Conservation (phyloP, 2,888 invertebrate genomes). For the Ophion obscuratus region DNA sequence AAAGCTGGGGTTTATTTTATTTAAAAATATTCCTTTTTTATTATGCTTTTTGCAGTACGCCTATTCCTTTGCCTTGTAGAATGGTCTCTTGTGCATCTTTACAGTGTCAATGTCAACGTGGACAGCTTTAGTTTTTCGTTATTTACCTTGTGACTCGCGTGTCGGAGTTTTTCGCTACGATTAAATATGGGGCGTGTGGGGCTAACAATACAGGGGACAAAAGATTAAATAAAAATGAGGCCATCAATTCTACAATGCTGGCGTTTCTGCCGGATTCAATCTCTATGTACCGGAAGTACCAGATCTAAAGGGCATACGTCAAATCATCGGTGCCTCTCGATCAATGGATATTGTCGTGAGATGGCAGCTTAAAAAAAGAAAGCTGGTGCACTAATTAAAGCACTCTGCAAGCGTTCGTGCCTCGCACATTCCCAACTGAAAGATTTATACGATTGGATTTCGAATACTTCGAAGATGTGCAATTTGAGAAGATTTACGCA, state of each 20-base stretch:
- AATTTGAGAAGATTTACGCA: background rate
- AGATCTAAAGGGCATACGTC: background rate
- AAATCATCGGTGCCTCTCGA: background rate
- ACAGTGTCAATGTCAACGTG: slow-evolving; percentile 71
- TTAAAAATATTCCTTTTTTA: slow-evolving; percentile 77
- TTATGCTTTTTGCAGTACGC: slow-evolving; percentile 69
- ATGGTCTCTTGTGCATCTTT: slow-evolving; percentile 76
- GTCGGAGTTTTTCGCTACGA: slow-evolving; percentile 53
- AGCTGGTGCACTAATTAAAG: background rate
- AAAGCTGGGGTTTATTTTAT: slow-evolving; percentile 68
- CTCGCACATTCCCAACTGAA: slow-evolving; percentile 17
- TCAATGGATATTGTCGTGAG: slow-evolving; percentile 7
- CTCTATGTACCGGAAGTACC: background rate
- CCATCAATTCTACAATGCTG: slow-evolving; percentile 9
- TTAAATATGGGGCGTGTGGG: slow-evolving; percentile 40
- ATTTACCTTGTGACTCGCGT: slow-evolving; percentile 32
- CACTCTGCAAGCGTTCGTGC: background rate
- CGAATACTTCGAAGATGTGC: background rate
- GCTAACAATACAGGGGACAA: slow-evolving; percentile 4
- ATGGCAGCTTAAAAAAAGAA: background rate
- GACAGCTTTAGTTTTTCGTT: slow-evolving; percentile 43
- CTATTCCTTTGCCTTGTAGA: slow-evolving; percentile 59
- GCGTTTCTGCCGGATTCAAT: background rate
- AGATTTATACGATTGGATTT: background rate
- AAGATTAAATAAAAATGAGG: slow-evolving; percentile 22